Conservation (phyloP, 2,113 vertebrate genomes). For the Hemichromis elongatus region DNA sequence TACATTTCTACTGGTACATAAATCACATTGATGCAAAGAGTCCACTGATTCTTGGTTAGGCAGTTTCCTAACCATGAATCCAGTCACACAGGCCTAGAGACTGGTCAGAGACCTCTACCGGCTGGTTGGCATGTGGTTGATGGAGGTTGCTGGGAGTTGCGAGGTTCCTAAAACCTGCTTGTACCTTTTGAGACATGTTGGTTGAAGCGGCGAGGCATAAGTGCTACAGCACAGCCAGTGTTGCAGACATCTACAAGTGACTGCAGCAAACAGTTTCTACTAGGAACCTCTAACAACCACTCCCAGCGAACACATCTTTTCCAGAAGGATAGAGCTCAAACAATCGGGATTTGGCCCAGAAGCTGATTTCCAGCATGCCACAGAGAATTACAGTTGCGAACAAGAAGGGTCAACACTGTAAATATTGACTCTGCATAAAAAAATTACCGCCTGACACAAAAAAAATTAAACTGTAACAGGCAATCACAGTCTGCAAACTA, state of each 20-base stretch:
- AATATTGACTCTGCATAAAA: neutral
- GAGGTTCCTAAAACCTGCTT: neutral
- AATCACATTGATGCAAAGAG: neutral
- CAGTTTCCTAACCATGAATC: neutral
- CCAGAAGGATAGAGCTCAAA: too few relatives aligned
- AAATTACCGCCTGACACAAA: rapidly evolving
- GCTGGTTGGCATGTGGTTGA: neutral
- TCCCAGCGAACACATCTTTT: neutral
- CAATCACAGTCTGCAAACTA: neutral
- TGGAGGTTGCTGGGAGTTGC: neutral
- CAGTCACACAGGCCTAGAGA: neutral
- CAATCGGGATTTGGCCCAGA: neutral
- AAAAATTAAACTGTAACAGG: neutral
- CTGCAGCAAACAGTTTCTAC: too few relatives aligned
- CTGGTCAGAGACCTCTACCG: neutral
- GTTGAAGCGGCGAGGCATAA: rapidly evolving
- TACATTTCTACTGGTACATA: neutral
- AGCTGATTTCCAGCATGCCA: neutral
- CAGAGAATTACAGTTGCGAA: neutral
- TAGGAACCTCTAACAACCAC: neutral
- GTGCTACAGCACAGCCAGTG: neutral
- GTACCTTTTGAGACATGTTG: neutral
- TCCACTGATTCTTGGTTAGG: neutral
- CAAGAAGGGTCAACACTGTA: neutral
- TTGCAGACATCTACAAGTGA: neutral